Evolutionary conservation across 2,888 invertebrate species (phyloP), one percentile per base, ranked within the genome.

Genomic region (Campoletis raptor): DNA sequence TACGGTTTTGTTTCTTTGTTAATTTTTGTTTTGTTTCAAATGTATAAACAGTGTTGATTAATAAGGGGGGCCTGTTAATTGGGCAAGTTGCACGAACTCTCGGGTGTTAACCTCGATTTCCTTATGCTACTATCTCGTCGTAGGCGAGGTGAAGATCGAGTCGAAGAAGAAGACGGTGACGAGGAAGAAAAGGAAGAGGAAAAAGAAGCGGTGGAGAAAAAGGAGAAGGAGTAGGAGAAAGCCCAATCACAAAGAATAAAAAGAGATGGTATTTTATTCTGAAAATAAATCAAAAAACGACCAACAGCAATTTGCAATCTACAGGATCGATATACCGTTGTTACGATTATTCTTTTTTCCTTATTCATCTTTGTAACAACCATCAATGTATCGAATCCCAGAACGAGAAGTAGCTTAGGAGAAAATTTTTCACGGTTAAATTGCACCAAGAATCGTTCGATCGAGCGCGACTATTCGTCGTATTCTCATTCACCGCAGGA

Each of bases 111-210:
- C 57, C 74, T 21, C 74, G 69, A 77, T 78, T 78, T 74, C 86
- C 86, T 70, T 86, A 86, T 86, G 86, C 83, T 52, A 86, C 86
- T 52, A 45, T 78, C 78, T 66, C 78, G 45, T 81, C 73, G 61
- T 40, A 78, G 64, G 57, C 77, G 83, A 83, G 86, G 81, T 42
- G 86, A 83, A 73, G 86, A 83, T 52, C 78, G 52, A 76, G 84
- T 30, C 48, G 83, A 76, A 30, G 77, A 72, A 69, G 74, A 76
- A 15, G 81, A 76, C 40, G 76, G 64, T 0, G 81, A 76, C 9
- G 76, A 76, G 10, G 67, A 74, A 45, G 74, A 45, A 15, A 30
- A 73, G 36, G 73, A 77, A 45, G 70, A 64, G 52, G 42, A 42
- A 67, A 72, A 67, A 45, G 37, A 54, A 37, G 36, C 42, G 42